phyloP scores from a whole-genome alignment of 2,888 invertebrate species.

The Lepidonotus clava region DNA sequence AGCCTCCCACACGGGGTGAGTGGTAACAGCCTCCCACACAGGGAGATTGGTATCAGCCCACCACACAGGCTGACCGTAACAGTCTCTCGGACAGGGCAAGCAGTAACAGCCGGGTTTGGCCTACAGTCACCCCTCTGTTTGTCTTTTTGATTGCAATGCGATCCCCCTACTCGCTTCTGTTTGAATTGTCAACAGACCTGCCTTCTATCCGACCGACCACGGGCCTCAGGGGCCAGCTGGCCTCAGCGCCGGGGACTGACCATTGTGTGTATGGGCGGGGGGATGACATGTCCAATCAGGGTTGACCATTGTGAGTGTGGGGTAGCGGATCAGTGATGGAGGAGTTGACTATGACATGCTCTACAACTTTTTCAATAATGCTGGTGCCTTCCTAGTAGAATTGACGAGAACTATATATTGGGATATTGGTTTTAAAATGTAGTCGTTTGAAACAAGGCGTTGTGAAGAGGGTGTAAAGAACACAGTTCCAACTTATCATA shows the following conservation, averaged over 20 bases:
- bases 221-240: too few relatives aligned
- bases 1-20: neutral
- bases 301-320: neutral
- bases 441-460: too few relatives aligned
- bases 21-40: too few relatives aligned
- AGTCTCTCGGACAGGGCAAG: neutral
- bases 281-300: neutral
- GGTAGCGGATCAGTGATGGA: neutral
- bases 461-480: too few relatives aligned
- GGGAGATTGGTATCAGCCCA: too few relatives aligned
- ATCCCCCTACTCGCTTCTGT: neutral
- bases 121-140: neutral
- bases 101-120: neutral
- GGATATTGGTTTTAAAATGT: too few relatives aligned
- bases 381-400: too few relatives aligned
- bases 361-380: neutral
- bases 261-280: neutral
- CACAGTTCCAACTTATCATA: too few relatives aligned
- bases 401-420: too few relatives aligned
- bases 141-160: neutral
- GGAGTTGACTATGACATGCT: neutral
- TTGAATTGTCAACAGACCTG: slow-evolving; percentile 17
- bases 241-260: neutral
- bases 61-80: neutral
- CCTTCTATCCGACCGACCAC: neutral